phyloP scores from a whole-genome alignment of 2,113 vertebrate genomes.

The Antigone vipio region DNA sequence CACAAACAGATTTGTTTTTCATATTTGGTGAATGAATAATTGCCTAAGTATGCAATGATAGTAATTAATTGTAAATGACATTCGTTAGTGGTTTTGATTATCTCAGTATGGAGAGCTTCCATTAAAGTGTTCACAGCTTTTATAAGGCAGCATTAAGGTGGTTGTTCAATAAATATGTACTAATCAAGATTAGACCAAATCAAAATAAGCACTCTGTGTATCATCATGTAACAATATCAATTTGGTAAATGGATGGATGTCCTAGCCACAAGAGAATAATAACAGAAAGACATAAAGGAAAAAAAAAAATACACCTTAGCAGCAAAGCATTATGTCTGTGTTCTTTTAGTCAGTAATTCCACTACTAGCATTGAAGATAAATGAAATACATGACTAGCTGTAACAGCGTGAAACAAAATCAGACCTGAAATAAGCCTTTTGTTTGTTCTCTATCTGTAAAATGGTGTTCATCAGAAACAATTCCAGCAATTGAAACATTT shows the following conservation, averaged over 20 bases:
- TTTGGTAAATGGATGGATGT: not conserved
- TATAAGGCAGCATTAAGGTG: not conserved
- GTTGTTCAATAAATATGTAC: not conserved
- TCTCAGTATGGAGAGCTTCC: not conserved
- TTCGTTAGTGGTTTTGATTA: slow-evolving; percentile 15
- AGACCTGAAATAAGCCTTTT: not conserved
- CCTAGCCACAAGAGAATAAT: not conserved
- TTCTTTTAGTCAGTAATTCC: not conserved
- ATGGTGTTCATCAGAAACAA: not conserved
- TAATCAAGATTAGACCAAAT: not conserved
- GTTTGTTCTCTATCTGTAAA: not conserved
- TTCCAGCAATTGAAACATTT: not conserved
- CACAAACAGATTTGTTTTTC: not conserved
- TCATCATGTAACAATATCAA: not conserved
- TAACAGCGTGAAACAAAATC: not conserved
- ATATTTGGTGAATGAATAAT: not conserved
- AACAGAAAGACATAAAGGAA: not conserved
- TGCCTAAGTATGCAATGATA: not conserved
- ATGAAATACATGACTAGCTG: not conserved
- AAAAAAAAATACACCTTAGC: not conserved
- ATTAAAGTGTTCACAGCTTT: not conserved
- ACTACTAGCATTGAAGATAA: not conserved
- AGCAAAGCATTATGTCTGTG: not conserved
- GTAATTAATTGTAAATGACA: not conserved
- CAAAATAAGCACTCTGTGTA: not conserved